Base-by-base conservation (phyloP, 1,140 invertebrate species). In the Elysia chlorotica region DNA sequence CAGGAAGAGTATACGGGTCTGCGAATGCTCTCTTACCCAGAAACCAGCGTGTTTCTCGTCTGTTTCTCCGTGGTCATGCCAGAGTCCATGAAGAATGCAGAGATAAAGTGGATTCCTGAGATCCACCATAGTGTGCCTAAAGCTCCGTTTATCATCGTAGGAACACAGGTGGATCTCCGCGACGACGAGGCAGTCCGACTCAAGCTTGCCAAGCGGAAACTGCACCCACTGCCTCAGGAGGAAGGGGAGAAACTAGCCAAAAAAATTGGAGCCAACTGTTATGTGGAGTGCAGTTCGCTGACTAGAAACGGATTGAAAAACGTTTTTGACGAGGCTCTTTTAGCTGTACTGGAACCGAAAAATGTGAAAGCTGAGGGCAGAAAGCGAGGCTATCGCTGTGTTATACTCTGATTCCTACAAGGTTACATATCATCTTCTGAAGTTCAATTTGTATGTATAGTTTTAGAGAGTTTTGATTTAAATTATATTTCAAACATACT, bases 41-140 rank as follows among this genome's bases (percentile, higher is more conserved):
- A 98, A 86, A 99, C 96, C 23, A 97, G 99, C 88, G 97, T 99
- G 67, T 99, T 99, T 89, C 92, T 99, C 75, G 96, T 99, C 59
- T 98, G 97, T 90, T 99, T 99, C 89, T 99, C 97, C 79, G 96
- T 99, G 74, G 96, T 99, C 37, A 98, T 96, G 78, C 98, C 97
- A 71, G 96, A 97, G 21, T 98, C 96, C 75, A 98, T 98, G 89
- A 96, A 99, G 89, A 99, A 99, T 88, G 96, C 99, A 70, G 91
- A 96, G 83, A 95, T 95, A 70, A 99, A 98, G 90, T 85, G 89
- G 89, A 83, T 85, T 74, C 88, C 88, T 23, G 90, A 91, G 84
- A 86, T 90, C 33, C 88, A 91, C 33, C 89, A 89, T 76, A 88
- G 89, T 75, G 97, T 96, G 89, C 91, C 93, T 3, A 76, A 77